Evolutionary conservation across 2,113 vertebrate genomes (phyloP), one percentile per base, ranked within the genome.

Genomic region (Nothocercus julius): DNA sequence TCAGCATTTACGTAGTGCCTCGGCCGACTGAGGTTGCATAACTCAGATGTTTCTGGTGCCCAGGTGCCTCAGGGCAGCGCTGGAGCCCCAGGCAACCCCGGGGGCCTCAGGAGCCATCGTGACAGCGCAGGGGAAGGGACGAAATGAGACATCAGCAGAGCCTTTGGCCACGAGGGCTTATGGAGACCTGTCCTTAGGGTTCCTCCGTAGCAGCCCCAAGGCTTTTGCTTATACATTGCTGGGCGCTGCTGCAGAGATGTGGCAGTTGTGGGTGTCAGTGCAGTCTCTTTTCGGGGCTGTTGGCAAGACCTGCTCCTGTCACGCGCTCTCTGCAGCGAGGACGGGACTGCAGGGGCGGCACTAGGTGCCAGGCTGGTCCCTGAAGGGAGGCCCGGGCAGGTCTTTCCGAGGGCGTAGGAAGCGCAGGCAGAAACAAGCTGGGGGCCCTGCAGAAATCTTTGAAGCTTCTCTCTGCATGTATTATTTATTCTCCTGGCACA

Each of bases 401-500:
- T 79, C 73, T 92, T 93, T 51, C 19, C 30, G 91, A 67, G 2
- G 7, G 73, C 76, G 90, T 83, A 78, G 85, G 38, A 78, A 90
- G 73, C 69, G 51, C 7, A 84, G 64, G 85, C 73, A 96, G 79
- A 78, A 94, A 78, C 21, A 94, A 80, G 80, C 73, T 91, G 47
- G 21, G 62, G 40, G 63, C 56, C 53, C 3, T 2, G 56, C 63
- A 78, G 42, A 81, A 75, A 68, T 53, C 62, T 94, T 92, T 92
- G 92, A 95, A 92, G 92, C 51, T 72, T 32, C 51, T 61, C 30
- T 69, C 47, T 88, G 13, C 78, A 92, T 95, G 70, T 94, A 91
- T 94, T 97, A 95, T 97, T 97, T 90, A 95, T 94, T 94, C 69
- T 86, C 83, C 69, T 90, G 66, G 58, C 73, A 90, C 69, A 86